Conservation (phyloP, 2,113 vertebrate species). For the Gyps fulvus region DNA sequence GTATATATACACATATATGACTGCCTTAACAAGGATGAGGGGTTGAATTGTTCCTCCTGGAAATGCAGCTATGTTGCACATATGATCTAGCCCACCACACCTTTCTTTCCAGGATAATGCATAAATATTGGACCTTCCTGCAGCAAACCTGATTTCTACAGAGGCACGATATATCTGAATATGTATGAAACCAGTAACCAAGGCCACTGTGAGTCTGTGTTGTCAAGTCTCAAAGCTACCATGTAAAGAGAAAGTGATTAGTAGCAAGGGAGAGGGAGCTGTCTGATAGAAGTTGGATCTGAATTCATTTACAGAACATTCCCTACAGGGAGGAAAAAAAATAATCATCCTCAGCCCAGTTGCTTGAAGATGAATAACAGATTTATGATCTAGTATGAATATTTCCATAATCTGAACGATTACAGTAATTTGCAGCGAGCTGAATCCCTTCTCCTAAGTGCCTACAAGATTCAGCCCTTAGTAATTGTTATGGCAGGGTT, state of each 20-base stretch:
- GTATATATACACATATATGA: fast-evolving
- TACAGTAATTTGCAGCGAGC: conserved; percentile 1
- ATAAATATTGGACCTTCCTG: background rate
- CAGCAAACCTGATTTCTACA: background rate
- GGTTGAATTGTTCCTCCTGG: background rate
- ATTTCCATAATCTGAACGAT: conserved; percentile 41
- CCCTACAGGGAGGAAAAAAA: background rate
- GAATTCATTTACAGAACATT: conserved; percentile 50
- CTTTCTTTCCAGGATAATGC: background rate
- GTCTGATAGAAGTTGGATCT: conserved; percentile 30
- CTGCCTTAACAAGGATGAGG: background rate
- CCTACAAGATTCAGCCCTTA: background rate
- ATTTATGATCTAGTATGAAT: conserved; percentile 36
- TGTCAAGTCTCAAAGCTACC: conserved; percentile 39
- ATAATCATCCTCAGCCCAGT: background rate
- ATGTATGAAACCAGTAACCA: conserved; percentile 51
- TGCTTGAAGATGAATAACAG: conserved; percentile 41
- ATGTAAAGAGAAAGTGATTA: conserved; percentile 12
- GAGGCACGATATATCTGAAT: conserved; percentile 2
- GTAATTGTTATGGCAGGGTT: background rate
- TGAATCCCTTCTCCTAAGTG: background rate
- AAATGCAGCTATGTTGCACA: background rate
- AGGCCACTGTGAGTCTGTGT: conserved; percentile 27
- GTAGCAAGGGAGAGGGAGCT: conserved; percentile 24
- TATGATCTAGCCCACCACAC: background rate